Conservation (phyloP, 2,113 vertebrate species). For the Pleuronectes platessa region DNA sequence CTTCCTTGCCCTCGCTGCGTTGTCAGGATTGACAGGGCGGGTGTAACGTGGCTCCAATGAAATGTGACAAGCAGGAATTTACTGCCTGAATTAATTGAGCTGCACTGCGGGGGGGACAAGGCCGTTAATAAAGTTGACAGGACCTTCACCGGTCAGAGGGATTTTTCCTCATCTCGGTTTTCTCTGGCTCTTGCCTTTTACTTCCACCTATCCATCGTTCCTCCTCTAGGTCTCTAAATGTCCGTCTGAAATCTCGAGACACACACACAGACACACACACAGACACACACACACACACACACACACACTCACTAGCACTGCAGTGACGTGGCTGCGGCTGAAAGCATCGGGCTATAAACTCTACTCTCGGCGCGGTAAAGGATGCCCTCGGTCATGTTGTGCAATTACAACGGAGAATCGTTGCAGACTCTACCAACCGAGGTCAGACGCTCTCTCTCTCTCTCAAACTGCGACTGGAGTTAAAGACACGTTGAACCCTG, state of each 20-base stretch:
- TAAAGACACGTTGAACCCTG: slow-evolving; percentile 29
- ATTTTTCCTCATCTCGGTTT: slow-evolving; percentile 28
- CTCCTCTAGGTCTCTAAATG: slow-evolving; percentile 23
- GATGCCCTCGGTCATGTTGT: slow-evolving; percentile 24
- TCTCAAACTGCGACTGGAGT: not conserved
- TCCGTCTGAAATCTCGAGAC: slow-evolving; percentile 7
- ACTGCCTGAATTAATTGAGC: slow-evolving; percentile 68
- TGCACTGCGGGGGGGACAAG: slow-evolving; percentile 38
- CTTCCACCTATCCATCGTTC: slow-evolving; percentile 19
- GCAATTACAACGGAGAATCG: slow-evolving; percentile 38
- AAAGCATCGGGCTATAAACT: slow-evolving; percentile 29
- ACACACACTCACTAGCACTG: not conserved
- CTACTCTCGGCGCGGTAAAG: slow-evolving; percentile 21
- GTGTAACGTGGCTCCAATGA: slow-evolving; percentile 52
- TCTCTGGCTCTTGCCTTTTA: slow-evolving; percentile 10
- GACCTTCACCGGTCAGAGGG: slow-evolving; percentile 24
- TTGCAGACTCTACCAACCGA: not conserved
- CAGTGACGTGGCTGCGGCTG: slow-evolving; percentile 23
- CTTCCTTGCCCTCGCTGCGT: slow-evolving; percentile 28
- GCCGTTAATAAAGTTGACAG: slow-evolving; percentile 65
- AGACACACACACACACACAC: not conserved
- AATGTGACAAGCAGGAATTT: slow-evolving; percentile 71
- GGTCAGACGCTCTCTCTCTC: not conserved
- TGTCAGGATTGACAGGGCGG: slow-evolving; percentile 43
- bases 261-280: not conserved